Evolutionary conservation across 2,888 invertebrate species (phyloP).

Genomic region (Ceriagrion tenellum): DNA sequence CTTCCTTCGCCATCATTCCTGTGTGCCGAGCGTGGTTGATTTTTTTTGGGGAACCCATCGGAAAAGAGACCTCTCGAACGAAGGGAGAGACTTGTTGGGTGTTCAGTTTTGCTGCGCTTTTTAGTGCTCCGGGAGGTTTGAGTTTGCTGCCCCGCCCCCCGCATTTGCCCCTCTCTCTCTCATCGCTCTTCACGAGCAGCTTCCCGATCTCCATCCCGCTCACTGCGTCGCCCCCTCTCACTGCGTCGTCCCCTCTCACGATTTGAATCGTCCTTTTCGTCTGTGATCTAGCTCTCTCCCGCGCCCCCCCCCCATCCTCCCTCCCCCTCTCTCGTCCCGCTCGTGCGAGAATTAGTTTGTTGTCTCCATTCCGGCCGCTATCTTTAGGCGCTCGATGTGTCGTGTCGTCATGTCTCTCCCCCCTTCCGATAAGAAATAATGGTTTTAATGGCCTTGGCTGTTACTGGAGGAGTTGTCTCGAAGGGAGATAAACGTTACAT

Average conservation of each 20-base stretch:
- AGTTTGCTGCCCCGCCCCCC: too few relatives aligned
- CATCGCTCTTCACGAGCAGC: too few relatives aligned
- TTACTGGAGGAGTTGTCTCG: not conserved
- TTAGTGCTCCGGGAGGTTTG: not conserved
- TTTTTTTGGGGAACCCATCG: not conserved
- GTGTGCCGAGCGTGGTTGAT: not conserved
- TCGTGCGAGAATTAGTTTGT: too few relatives aligned
- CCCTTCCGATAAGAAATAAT: not conserved
- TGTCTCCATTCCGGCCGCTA: conserved; percentile 7
- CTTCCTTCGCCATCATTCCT: too few relatives aligned
- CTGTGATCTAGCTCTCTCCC: not conserved
- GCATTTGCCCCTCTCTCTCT: too few relatives aligned
- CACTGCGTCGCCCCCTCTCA: not conserved
- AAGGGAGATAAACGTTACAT: not conserved
- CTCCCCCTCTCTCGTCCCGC: not conserved
- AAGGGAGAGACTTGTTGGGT: not conserved
- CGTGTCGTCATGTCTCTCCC: not conserved
- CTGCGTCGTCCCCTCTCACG: not conserved
- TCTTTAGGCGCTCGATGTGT: not conserved
- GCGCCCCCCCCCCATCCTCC: too few relatives aligned
- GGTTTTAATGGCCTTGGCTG: not conserved
- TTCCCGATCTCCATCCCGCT: too few relatives aligned
- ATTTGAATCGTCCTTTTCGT: not conserved
- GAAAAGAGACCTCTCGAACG: not conserved
- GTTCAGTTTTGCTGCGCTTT: not conserved